These are phyloP conservation scores for Lomographa bimaculata DNA, from an alignment of 2,888 invertebrate species.

Conservation along the genomic window DNA sequence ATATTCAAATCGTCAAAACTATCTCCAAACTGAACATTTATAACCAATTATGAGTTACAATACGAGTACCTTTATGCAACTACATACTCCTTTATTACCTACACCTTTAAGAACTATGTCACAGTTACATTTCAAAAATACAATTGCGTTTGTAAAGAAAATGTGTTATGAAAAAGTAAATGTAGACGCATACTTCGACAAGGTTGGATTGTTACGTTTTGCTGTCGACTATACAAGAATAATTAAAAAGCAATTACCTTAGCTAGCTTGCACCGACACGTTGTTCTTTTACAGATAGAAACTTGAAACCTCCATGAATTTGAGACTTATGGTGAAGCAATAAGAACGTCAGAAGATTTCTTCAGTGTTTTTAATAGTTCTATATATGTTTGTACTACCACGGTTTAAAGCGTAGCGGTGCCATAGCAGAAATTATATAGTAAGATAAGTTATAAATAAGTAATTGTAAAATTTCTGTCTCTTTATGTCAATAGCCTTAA, in stretches of 20 bases:
- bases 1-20: no score
- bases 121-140: neutral
- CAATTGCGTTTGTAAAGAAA: neutral
- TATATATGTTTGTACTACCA: constrained; percentile 20
- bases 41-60: constrained; percentile 6
- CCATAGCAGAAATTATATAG: constrained; percentile 9
- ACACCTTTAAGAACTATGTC: neutral
- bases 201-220: constrained; percentile 9
- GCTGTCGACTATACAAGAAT: constrained; percentile 22
- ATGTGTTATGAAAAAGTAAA: no score
- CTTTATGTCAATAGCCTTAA: no score
- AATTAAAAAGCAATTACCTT: constrained; percentile 33
- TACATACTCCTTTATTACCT: no score
- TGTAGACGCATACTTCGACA: constrained; percentile 18
- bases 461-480: no score
- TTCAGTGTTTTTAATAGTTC: constrained; percentile 12
- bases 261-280: constrained; percentile 16
- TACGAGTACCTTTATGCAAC: no score
- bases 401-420: constrained; percentile 5
- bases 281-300: constrained; percentile 3
- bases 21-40: neutral
- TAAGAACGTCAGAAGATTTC: constrained; percentile 9
- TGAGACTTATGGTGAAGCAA: constrained; percentile 12
- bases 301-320: constrained; percentile 11
- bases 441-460: neutral